These are phyloP conservation scores for Myotis brandtii DNA, from an alignment of 2,113 vertebrate species.

Conservation along the genomic window DNA sequence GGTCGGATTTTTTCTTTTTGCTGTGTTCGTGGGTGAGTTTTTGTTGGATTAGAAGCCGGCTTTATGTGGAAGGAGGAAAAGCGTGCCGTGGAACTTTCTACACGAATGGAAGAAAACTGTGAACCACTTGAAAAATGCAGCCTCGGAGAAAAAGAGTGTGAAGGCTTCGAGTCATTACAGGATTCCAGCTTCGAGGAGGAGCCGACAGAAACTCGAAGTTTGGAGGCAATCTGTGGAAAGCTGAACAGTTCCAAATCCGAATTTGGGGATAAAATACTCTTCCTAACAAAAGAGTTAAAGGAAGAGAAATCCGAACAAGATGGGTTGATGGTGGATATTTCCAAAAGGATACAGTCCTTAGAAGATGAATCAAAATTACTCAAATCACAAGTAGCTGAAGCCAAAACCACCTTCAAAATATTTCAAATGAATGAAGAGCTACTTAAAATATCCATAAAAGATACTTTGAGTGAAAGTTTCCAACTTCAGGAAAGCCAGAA, in stretches of 20 bases:
- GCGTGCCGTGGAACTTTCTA: neutral
- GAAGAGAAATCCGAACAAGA: neutral
- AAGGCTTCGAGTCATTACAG: neutral
- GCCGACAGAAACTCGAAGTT: neutral
- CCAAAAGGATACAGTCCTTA: neutral
- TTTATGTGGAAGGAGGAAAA: neutral
- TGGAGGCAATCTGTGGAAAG: neutral
- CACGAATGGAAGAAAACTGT: neutral
- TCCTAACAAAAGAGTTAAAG: neutral
- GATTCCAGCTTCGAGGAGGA: neutral
- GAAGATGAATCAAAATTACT: neutral
- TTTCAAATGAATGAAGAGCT: neutral
- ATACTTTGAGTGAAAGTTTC: neutral
- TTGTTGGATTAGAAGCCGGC: slow-evolving; percentile 68
- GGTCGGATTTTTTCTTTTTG: slow-evolving; percentile 84
- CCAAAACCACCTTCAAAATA: neutral
- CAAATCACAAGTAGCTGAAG: neutral
- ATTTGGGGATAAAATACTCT: neutral
- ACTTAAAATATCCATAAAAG: neutral
- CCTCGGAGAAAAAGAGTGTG: neutral
- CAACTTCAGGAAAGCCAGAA: neutral
- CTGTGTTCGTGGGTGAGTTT: slow-evolving; percentile 92
- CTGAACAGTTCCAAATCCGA: neutral
- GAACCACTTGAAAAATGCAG: neutral
- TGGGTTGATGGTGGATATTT: neutral